Evolutionary conservation across 2,888 invertebrate species (phyloP).

Genomic region (Hydroisotoma schaefferi): DNA sequence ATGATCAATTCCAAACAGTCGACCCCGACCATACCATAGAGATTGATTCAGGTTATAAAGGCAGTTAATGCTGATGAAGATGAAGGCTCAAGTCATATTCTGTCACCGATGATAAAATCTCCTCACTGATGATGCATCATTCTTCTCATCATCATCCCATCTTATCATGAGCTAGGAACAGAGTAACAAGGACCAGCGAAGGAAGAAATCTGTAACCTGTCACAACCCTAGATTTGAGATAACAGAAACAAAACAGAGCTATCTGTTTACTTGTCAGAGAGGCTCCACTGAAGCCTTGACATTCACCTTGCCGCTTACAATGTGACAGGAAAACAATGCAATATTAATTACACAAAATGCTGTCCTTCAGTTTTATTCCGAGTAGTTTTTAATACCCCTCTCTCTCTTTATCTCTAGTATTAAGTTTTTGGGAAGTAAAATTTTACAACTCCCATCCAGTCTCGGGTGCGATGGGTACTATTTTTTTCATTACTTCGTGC

Average conservation of each 20-base stretch:
- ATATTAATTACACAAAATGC: slow-evolving; percentile 39
- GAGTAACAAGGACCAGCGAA: background rate
- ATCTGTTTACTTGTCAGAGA: slow-evolving; percentile 6
- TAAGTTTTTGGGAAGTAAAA: too few relatives aligned
- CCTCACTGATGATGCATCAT: slow-evolving; percentile 3
- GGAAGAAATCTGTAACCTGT: slow-evolving; percentile 12
- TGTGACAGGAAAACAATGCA: slow-evolving; percentile 42
- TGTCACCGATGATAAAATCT: slow-evolving; percentile 13
- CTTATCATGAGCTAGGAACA: background rate
- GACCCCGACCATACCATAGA: too few relatives aligned
- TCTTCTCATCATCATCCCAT: background rate
- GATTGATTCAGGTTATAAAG: too few relatives aligned
- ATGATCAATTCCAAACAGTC: too few relatives aligned
- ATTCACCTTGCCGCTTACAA: slow-evolving; percentile 31
- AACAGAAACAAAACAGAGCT: slow-evolving; percentile 9
- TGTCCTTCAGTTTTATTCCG: background rate
- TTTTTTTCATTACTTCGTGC: background rate
- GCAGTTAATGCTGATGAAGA: slow-evolving; percentile 5
- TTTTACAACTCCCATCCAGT: too few relatives aligned
- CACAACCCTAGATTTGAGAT: slow-evolving; percentile 10
- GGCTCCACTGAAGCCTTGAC: slow-evolving; percentile 20
- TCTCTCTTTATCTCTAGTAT: too few relatives aligned
- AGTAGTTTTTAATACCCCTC: too few relatives aligned
- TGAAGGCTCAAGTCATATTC: slow-evolving; percentile 9
- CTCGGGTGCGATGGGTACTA: background rate